phyloP scores from a whole-genome alignment of 2,888 invertebrate species.

The Molorchus minor region DNA sequence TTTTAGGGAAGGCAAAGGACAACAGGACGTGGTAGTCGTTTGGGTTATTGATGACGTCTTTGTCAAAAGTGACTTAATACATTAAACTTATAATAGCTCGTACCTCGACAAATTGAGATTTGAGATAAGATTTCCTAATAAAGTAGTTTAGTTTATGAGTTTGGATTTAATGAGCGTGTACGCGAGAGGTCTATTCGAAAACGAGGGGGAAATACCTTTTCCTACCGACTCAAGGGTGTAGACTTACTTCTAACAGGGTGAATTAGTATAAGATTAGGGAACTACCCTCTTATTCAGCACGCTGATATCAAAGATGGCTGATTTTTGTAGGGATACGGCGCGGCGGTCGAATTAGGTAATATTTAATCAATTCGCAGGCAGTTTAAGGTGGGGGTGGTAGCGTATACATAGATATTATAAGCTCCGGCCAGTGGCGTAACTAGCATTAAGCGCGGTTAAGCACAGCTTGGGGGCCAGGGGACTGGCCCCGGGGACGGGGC shows the following conservation, averaged over 20 bases:
- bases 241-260: conserved; percentile 56
- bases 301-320: conserved; percentile 57
- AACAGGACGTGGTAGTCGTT: too few relatives aligned
- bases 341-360: conserved; percentile 17
- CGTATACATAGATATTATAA: too few relatives aligned
- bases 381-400: background rate
- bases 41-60: too few relatives aligned
- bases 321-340: conserved; percentile 46
- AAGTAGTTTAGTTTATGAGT: conserved; percentile 37
- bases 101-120: conserved; percentile 27
- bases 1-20: too few relatives aligned
- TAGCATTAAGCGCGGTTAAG: too few relatives aligned
- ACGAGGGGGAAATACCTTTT: conserved; percentile 32
- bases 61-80: too few relatives aligned
- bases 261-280: conserved; percentile 56
- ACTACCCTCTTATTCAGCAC: conserved; percentile 52
- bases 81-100: too few relatives aligned
- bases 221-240: conserved; percentile 49
- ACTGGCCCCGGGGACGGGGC: too few relatives aligned
- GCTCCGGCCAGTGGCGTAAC: too few relatives aligned
- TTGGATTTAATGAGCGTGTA: conserved; percentile 35
- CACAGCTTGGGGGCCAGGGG: too few relatives aligned
- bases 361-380: background rate
- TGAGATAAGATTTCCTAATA: conserved; percentile 41
- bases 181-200: conserved; percentile 31